Percentiles rank a stretch among this genome's conserved stretches.
These are phyloP conservation scores for Mormyrops attenuatus DNA, from an alignment of 2,797 vertebrate species.

Conservation along the genomic window DNA sequence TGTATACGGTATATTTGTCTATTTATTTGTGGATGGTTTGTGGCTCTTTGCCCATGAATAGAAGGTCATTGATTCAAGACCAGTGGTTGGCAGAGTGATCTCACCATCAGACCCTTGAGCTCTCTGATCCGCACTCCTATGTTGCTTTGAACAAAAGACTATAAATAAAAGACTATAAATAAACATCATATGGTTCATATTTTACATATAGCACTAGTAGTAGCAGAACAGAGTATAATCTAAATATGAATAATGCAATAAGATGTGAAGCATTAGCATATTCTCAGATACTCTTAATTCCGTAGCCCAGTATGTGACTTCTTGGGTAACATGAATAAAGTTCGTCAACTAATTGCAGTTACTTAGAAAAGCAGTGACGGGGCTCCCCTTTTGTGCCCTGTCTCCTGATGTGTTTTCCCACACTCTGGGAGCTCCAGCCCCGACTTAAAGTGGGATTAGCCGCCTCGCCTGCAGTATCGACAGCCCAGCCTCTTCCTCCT, in stretches of 20 bases:
- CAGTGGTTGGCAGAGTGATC: neutral
- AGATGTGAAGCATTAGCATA: neutral
- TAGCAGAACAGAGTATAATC: neutral
- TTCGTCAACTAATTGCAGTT: neutral
- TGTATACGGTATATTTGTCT: neutral
- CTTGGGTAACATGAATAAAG: neutral
- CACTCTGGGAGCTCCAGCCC: slow-evolving; percentile 52
- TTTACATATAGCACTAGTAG: neutral
- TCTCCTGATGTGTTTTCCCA: slow-evolving; percentile 56
- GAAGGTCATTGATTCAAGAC: neutral
- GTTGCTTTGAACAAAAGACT: neutral
- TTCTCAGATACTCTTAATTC: neutral
- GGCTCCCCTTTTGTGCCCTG: neutral
- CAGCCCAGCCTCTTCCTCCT: slow-evolving; percentile 42
- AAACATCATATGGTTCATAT: neutral
- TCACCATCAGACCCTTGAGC: neutral
- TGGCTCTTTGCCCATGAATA: neutral
- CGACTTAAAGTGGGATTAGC: slow-evolving; percentile 68
- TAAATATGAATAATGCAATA: neutral
- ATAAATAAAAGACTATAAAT: neutral
- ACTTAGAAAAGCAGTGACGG: neutral
- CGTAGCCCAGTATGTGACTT: neutral
- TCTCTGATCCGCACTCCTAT: neutral
- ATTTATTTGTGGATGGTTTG: neutral
- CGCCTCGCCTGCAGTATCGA: slow-evolving; percentile 52